phyloP scores from a whole-genome alignment of 2,888 invertebrate genomes.

The Blastobasis lacticolella region DNA sequence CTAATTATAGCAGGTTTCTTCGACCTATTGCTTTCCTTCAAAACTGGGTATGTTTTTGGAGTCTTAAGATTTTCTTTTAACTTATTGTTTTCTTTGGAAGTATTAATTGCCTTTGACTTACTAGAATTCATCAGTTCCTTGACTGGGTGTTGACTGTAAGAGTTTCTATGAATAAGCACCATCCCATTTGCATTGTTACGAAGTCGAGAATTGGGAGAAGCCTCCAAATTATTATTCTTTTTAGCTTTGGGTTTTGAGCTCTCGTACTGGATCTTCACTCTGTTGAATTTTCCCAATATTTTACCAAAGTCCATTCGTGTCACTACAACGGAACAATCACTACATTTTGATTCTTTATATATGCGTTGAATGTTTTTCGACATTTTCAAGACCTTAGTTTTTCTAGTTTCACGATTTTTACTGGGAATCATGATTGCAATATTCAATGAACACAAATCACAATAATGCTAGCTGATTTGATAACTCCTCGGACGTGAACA shows the following conservation, averaged over 20 bases:
- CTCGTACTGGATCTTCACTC: constrained; percentile 67
- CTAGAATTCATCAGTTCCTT: constrained; percentile 32
- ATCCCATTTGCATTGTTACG: constrained; percentile 67
- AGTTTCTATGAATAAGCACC: constrained; percentile 47
- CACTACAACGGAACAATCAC: constrained; percentile 58
- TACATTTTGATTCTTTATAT: constrained; percentile 61
- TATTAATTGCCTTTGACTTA: constrained; percentile 21
- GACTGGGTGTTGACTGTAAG: constrained; percentile 44
- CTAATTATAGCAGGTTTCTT: constrained; percentile 32
- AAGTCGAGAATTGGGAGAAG: constrained; percentile 40
- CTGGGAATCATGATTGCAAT: constrained; percentile 45
- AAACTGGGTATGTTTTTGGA: constrained; percentile 26
- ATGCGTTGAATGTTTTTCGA: constrained; percentile 52
- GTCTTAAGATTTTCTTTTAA: constrained; percentile 1
- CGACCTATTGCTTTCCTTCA: constrained; percentile 57
- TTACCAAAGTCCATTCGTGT: constrained; percentile 68
- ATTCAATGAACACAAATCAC: too few relatives aligned
- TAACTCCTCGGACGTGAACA: constrained; percentile 30
- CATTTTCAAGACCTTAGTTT: constrained; percentile 40
- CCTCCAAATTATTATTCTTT: constrained; percentile 19
- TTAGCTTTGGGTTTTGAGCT: constrained; percentile 44
- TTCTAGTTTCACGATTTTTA: constrained; percentile 43
- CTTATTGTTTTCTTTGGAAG: constrained; percentile 1
- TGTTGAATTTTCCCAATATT: constrained; percentile 66
- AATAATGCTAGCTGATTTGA: not conserved